A percentile compares a stretch with the other conserved stretches of the same genome.
Conservation (phyloP, 2,113 vertebrate genomes). For the Setophaga kirtlandii region DNA sequence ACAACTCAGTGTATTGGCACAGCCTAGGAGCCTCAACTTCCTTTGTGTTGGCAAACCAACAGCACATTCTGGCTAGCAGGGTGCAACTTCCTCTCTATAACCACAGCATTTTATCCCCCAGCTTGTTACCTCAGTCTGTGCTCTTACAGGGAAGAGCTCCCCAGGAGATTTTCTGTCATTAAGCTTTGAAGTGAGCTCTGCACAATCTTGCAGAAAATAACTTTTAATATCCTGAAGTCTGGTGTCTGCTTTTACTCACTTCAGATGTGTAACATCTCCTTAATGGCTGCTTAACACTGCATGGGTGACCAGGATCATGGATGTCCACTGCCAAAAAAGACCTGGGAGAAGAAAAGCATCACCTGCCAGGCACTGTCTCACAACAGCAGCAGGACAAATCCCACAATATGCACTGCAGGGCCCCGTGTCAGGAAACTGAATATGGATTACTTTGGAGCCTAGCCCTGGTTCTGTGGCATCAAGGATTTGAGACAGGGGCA, state of each 20-base stretch:
- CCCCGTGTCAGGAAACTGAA: accelerated
- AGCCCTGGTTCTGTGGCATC: not conserved
- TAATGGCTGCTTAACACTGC: not conserved
- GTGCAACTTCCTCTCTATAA: not conserved
- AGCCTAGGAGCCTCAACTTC: not conserved
- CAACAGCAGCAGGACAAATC: not conserved
- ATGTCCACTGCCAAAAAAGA: not conserved
- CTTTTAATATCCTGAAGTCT: not conserved
- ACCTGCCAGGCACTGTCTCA: not conserved
- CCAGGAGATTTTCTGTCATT: slow-evolving; percentile 26
- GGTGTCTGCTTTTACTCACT: not conserved
- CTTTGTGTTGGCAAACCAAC: not conserved
- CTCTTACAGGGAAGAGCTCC: slow-evolving; percentile 29
- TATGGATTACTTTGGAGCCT: not conserved
- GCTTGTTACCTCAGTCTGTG: not conserved
- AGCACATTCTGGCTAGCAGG: not conserved
- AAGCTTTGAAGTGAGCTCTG: slow-evolving; percentile 18
- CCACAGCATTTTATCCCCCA: not conserved
- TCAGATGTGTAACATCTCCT: not conserved
- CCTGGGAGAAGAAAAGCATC: not conserved
- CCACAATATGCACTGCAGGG: accelerated
- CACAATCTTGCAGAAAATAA: slow-evolving; percentile 12
- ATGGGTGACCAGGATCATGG: not conserved
- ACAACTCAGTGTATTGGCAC: not conserved
- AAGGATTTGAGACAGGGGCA: not conserved